phyloP scores from a whole-genome alignment of 92 coral and sea anemone genomes.

The Bergia sp. region DNA sequence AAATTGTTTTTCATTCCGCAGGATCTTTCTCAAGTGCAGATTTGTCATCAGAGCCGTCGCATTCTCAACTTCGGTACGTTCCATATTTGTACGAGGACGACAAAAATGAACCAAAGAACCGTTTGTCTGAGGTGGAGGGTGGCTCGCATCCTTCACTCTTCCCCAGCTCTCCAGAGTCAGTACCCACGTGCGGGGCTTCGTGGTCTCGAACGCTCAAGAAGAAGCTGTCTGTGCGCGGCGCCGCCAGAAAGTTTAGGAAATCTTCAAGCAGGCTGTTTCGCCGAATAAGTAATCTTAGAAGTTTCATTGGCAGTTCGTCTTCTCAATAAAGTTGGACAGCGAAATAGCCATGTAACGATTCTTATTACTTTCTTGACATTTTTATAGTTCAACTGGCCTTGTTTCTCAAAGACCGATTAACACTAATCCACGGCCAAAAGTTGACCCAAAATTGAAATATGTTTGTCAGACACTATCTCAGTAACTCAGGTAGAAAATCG shows the following conservation, averaged over 20 bases:
- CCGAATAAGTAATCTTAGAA: slow-evolving; percentile 59
- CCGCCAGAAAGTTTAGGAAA: slow-evolving; percentile 68
- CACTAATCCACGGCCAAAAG: no score
- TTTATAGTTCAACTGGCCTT: no score
- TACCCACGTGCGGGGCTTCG: slow-evolving; percentile 18
- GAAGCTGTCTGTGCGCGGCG: slow-evolving; percentile 42
- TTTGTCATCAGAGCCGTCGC: slow-evolving; percentile 15
- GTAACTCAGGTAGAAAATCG: no score
- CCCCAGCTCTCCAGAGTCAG: not conserved
- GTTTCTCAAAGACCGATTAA: no score
- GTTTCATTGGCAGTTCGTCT: slow-evolving; percentile 21
- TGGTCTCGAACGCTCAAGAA: slow-evolving; percentile 38
- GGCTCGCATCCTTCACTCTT: slow-evolving; percentile 1
- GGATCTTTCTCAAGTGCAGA: slow-evolving; percentile 36
- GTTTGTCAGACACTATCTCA: no score
- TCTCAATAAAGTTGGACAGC: not conserved
- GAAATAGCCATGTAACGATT: not conserved
- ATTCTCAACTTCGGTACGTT: slow-evolving; percentile 23
- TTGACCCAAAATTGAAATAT: no score
- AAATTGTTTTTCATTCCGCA: not conserved
- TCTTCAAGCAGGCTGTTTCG: slow-evolving; percentile 70
- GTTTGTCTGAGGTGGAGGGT: not conserved
- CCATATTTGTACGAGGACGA: slow-evolving; percentile 38
- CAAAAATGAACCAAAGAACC: not conserved
- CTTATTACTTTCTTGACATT: no score